A percentile compares a stretch with the other conserved stretches of the same genome.
phyloP scores from a whole-genome alignment of 2,888 invertebrate species.

The Tinea pellionella region DNA sequence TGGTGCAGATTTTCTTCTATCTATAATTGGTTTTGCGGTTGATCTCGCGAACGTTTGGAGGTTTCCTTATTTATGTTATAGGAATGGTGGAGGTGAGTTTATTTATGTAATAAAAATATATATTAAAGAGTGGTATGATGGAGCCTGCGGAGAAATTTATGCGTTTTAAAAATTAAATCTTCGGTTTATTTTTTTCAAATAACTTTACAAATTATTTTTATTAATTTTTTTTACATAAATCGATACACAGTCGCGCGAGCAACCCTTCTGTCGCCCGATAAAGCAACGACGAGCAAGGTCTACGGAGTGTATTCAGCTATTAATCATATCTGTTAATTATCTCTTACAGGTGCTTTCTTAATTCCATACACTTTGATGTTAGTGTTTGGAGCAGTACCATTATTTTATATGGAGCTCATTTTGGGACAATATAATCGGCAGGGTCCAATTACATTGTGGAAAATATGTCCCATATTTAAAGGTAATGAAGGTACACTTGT shows the following conservation, averaged over 20 bases:
- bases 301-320: too few relatives aligned
- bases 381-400: slow-evolving; percentile 79
- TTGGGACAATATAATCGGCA: slow-evolving; percentile 82
- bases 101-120: background rate
- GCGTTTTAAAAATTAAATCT: too few relatives aligned
- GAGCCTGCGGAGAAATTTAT: too few relatives aligned
- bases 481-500: slow-evolving; percentile 65
- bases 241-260: too few relatives aligned
- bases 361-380: slow-evolving; percentile 82
- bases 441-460: slow-evolving; percentile 84
- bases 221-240: too few relatives aligned
- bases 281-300: too few relatives aligned
- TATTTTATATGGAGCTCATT: slow-evolving; percentile 84
- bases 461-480: slow-evolving; percentile 85
- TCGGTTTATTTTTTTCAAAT: too few relatives aligned
- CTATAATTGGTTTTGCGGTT: slow-evolving; percentile 87
- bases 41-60: slow-evolving; percentile 90
- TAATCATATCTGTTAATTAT: too few relatives aligned
- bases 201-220: too few relatives aligned
- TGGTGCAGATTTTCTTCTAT: slow-evolving; percentile 83
- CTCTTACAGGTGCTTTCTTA: slow-evolving; percentile 74
- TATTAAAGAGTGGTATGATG: too few relatives aligned
- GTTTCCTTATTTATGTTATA: slow-evolving; percentile 82
- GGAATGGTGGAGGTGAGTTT: slow-evolving; percentile 77
- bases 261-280: too few relatives aligned